phyloP scores from a whole-genome alignment of 2,113 vertebrate species.

The Sialia sialis region DNA sequence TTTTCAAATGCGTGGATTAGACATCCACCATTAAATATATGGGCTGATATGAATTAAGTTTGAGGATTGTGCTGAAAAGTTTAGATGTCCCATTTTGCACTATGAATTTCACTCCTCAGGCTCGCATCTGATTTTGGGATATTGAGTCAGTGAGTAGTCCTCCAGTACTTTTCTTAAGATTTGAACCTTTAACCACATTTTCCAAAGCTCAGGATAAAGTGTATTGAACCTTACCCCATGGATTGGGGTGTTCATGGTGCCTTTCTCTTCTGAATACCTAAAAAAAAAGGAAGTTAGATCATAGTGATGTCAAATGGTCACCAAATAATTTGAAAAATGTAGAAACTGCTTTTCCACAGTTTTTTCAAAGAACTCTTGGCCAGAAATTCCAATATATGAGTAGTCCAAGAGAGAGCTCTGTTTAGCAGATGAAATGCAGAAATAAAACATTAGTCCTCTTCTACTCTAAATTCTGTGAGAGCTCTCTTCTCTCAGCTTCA shows the following conservation, averaged over 20 bases:
- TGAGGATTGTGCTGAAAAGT: background rate
- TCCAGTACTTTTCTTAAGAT: background rate
- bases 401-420: background rate
- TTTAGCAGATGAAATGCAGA: background rate
- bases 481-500: background rate
- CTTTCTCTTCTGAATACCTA: background rate
- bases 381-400: background rate
- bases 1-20: background rate
- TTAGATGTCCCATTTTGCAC: background rate
- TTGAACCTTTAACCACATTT: background rate
- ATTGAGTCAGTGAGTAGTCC: background rate
- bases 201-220: background rate
- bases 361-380: background rate
- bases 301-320: background rate
- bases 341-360: background rate
- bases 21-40: background rate
- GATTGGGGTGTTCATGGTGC: accelerated
- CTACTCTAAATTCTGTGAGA: background rate
- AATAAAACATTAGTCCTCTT: background rate
- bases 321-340: background rate
- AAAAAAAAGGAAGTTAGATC: background rate
- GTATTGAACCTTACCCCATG: background rate
- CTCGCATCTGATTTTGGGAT: background rate
- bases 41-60: background rate
- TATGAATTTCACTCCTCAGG: background rate